Evolutionary conservation across 2,113 vertebrate genomes (phyloP), one percentile per base, ranked within the genome.

Genomic region (Chinchilla lanigera): DNA sequence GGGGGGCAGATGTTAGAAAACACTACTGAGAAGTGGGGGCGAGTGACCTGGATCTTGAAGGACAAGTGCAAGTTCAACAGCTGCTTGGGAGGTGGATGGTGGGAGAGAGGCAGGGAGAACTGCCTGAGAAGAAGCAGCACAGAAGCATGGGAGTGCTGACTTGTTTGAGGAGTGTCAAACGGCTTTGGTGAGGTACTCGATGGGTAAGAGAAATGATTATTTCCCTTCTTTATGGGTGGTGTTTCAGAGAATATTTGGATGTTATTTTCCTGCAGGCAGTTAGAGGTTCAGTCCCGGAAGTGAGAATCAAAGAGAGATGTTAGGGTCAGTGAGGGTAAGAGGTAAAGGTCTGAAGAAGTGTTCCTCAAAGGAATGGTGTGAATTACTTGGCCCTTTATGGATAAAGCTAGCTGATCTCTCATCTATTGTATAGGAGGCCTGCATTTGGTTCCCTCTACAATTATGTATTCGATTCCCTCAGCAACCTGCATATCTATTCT

Each of bases 1-100:
- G 20, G 47, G 47, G n/a, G 35, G 22, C 82, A 35, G 61, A 58
- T 47, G 65, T 17, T 67, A 24, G 92, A 35, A 86, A 35, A 84
- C 17, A 11, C 14, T 19, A 0, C 22, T 7, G 52, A 82, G 87
- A 89, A 50, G 47, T 77, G 65, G 4, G 82, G 65, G 26, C 73
- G 19, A 75, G 63, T 90, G 81, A 75, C 58, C n/a, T 83, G 75
- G n/a, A 60, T 78, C 87, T 96, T 87, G 58, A 56, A 93, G 75
- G 73, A 16, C 63, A 47, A 67, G 5, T 75, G 41, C 38, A 81
- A 77, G 61, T 65, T 73, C 35, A 84, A 3, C 78, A 93, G 33
- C 54, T 73, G 83, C 24, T 56, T 50, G 47, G 9, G 82, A 84
- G 77, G 33, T 73, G 56, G 83, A 24, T 54, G 33, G 61, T 77